Conservation (phyloP, 2,797 vertebrate species). For the Malacoraja senta region DNA sequence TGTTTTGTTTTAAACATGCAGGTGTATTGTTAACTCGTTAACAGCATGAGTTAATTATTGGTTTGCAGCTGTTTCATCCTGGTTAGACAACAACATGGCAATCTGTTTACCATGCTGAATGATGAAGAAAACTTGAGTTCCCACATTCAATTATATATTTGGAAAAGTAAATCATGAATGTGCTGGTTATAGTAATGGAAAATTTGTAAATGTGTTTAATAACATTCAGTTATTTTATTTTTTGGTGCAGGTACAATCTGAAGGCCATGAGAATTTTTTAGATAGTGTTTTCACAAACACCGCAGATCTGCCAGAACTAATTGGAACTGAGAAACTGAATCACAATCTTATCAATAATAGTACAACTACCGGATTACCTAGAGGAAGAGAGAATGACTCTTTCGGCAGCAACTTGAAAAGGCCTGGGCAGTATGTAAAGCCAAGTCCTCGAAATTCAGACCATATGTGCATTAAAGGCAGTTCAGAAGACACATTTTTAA, state of each 20-base stretch:
- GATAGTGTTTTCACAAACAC: conserved; percentile 77
- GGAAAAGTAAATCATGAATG: neutral
- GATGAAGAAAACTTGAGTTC: neutral
- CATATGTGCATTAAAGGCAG: conserved; percentile 71
- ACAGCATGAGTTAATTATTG: no score
- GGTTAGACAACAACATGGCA: no score
- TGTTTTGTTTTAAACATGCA: neutral
- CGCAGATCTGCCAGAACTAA: conserved; percentile 66
- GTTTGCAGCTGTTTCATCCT: no score
- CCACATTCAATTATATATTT: neutral
- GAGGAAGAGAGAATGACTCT: conserved; percentile 63
- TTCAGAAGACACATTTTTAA: conserved; percentile 54
- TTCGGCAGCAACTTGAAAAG: conserved; percentile 56
- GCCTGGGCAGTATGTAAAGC: conserved; percentile 55
- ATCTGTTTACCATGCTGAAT: neutral
- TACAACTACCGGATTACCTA: conserved; percentile 78
- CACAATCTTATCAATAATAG: conserved; percentile 49
- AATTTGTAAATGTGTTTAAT: neutral
- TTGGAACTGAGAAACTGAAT: conserved; percentile 62
- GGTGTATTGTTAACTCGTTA: no score
- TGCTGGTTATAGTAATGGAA: neutral
- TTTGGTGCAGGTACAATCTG: conserved; percentile 61
- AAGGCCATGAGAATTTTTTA: conserved; percentile 83
- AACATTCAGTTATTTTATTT: neutral
- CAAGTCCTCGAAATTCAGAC: conserved; percentile 71